Base-by-base conservation (phyloP, 2,888 invertebrate genomes). In the Diploptera punctata region DNA sequence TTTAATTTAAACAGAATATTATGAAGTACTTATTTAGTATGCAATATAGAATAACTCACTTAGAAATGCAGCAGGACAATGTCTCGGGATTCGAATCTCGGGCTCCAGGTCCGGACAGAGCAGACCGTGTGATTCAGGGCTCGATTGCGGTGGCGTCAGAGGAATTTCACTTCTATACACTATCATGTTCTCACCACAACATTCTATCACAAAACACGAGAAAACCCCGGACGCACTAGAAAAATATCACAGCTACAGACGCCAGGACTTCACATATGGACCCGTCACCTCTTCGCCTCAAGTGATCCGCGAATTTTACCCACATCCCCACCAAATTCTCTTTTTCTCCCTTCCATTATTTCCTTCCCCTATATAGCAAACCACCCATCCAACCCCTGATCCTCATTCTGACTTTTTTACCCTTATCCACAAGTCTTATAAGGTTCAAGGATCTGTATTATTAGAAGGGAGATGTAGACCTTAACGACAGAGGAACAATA, bases 91-190 rank as follows among this genome's bases (percentile, higher is more conserved):
- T 0, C 57, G 57, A 57, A 57, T 57, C 29, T 57, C 57, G 13
- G 57, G 31, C n/a, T 57, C 57, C 57, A 57, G 26, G n/a, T 57
- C 57, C 33, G 43, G 44, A n/a, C 19, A 44, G n/a, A 74, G 54
- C 57, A 69, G 57, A 9, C 68, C 69, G 57, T 79, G 81, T 7
- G 82, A 80, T 76, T 83, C 83, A 2, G 83, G 82, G 72, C 83
- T 83, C 73, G 82, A 82, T 69, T 83, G 82, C 1, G 83, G 82
- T 38, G 82, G 82, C 65, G 82, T 82, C 24, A 83, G 74, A 54
- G 71, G 78, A 77, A 69, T 79, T 77, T 76, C 80, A 79, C 71
- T 80, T 72, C 69, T 80, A 76, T 70, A 81, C 73, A 76, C 81
- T 72, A 76, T 82, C 81, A 75, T 81, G 79, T 75, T 79, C 79